A percentile compares a stretch with the other conserved stretches of the same genome.
These are phyloP conservation scores for Eupleurogrammus muticus DNA, from an alignment of 2,797 vertebrate species.

Conservation along the genomic window DNA sequence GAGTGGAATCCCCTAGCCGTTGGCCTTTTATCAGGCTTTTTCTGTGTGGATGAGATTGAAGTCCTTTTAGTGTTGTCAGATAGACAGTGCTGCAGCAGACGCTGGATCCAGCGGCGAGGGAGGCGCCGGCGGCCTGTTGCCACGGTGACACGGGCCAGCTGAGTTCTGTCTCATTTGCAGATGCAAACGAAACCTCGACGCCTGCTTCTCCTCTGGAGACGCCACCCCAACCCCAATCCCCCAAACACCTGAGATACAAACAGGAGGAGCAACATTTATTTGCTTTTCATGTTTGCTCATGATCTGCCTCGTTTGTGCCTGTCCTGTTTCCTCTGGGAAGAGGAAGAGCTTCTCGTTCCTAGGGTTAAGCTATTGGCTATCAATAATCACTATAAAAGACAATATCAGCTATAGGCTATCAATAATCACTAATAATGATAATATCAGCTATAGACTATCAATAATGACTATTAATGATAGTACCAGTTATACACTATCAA, in stretches of 20 bases:
- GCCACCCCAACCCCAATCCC: too few relatives aligned
- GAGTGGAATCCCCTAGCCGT: constrained; percentile 64
- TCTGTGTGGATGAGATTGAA: too few relatives aligned
- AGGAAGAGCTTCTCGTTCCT: too few relatives aligned
- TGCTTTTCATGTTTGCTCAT: constrained; percentile 76
- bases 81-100: constrained; percentile 59
- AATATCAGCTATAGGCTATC: too few relatives aligned
- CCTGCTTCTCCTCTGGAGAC: constrained; percentile 69
- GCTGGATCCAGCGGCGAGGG: constrained; percentile 74
- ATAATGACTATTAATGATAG: too few relatives aligned
- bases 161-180: constrained; percentile 84
- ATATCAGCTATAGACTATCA: too few relatives aligned
- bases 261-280: constrained; percentile 60
- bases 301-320: too few relatives aligned
- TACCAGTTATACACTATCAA: too few relatives aligned
- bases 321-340: too few relatives aligned
- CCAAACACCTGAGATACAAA: constrained; percentile 68
- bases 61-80: constrained; percentile 70
- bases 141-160: constrained; percentile 84
- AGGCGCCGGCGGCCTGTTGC: constrained; percentile 84
- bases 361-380: too few relatives aligned
- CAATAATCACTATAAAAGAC: too few relatives aligned
- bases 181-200: constrained; percentile 83
- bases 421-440: too few relatives aligned
- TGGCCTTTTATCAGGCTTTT: constrained; percentile 71